A percentile compares a stretch with the other conserved stretches of the same genome.
phyloP scores from a whole-genome alignment of 2,113 vertebrate genomes.

The Varanus komodoensis region DNA sequence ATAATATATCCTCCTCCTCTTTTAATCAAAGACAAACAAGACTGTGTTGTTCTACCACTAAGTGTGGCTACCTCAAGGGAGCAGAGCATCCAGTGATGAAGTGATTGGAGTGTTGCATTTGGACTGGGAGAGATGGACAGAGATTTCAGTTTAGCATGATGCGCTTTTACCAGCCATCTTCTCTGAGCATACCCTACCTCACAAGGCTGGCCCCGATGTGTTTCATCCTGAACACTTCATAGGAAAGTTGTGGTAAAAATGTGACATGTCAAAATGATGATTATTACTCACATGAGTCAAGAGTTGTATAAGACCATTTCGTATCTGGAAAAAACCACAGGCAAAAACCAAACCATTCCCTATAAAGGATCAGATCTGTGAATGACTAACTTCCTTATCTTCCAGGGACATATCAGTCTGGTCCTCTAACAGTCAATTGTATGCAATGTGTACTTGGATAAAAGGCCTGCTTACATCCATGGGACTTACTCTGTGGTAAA shows the following conservation, averaged over 20 bases:
- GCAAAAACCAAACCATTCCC: neutral
- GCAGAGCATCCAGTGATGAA: too few species aligned
- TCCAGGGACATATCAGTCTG: neutral
- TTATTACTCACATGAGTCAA: neutral
- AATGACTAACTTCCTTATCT: neutral
- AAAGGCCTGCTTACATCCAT: neutral
- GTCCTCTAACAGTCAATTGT: neutral
- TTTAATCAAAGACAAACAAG: slow-evolving; percentile 40
- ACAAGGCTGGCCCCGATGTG: neutral
- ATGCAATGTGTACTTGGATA: neutral
- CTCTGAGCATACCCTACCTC: neutral
- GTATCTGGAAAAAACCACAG: neutral
- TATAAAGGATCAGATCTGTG: neutral
- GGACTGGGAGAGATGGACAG: neutral
- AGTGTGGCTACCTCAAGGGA: neutral
- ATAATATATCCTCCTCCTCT: slow-evolving; percentile 36
- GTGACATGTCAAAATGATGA: neutral
- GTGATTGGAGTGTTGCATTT: neutral
- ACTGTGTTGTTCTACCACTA: neutral
- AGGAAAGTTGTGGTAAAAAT: neutral
- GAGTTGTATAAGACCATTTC: neutral
- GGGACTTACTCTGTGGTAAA: neutral
- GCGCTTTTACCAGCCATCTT: neutral
- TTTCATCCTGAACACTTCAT: neutral
- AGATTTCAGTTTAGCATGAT: neutral